These are phyloP conservation scores for Arizona elegans DNA, from an alignment of 2,113 vertebrate species.

Conservation along the genomic window DNA sequence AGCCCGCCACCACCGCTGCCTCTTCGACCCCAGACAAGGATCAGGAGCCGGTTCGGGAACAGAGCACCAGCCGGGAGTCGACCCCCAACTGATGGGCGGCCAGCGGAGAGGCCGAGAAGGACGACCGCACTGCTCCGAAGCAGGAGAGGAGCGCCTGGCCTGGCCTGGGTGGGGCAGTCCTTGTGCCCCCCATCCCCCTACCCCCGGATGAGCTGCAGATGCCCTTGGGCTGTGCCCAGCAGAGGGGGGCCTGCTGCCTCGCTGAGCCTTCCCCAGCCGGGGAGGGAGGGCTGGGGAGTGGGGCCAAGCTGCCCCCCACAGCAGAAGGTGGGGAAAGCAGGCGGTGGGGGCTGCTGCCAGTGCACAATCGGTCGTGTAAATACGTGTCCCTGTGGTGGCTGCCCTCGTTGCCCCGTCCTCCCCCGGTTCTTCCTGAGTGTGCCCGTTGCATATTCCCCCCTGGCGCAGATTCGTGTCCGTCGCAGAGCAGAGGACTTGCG, in stretches of 20 bases:
- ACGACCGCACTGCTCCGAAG: neutral
- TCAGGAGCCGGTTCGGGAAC: conserved; percentile 76
- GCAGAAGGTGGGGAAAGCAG: neutral
- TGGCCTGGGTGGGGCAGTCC: neutral
- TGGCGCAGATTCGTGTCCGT: neutral
- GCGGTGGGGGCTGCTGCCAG: too few species aligned
- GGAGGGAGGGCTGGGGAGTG: neutral
- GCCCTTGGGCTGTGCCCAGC: neutral
- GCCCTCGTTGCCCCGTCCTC: conserved; percentile 17
- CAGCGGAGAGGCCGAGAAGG: neutral
- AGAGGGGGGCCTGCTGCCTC: neutral
- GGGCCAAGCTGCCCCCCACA: neutral
- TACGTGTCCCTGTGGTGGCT: conserved; percentile 7
- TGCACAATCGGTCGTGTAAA: conserved; percentile 52
- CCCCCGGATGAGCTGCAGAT: neutral
- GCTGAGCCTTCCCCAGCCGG: neutral
- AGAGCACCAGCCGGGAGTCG: conserved; percentile 72
- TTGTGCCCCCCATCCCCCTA: neutral
- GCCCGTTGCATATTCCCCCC: conserved; percentile 25
- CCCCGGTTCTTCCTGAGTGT: conserved; percentile 26
- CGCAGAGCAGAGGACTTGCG: neutral
- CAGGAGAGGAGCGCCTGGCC: conserved; percentile 44
- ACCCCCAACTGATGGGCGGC: conserved; percentile 64
- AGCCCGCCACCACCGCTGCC: conserved; percentile 42
- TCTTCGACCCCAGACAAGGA: conserved; percentile 71